phyloP scores from a whole-genome alignment of 1,140 invertebrate genomes.

The Druon quercuslanigerum region DNA sequence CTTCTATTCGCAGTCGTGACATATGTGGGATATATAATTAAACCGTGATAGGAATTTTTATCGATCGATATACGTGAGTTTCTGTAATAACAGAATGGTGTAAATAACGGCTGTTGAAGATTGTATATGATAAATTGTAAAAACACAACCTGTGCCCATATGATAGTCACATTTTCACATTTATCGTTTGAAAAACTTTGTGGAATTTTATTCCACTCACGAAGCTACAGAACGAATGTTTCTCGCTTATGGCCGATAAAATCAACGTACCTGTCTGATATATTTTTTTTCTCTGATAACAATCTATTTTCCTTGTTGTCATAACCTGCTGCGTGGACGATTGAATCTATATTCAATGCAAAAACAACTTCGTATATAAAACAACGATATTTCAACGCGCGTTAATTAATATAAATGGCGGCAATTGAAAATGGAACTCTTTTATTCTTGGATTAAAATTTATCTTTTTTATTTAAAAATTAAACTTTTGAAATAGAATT shows the following conservation, averaged over 20 bases:
- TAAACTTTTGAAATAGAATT: too few relatives aligned
- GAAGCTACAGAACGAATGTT: not conserved
- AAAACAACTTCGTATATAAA: too few relatives aligned
- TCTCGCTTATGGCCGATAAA: not conserved
- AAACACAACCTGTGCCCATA: not conserved
- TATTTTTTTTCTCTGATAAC: too few relatives aligned
- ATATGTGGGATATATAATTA: not conserved
- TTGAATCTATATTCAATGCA: too few relatives aligned
- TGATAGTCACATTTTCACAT: not conserved
- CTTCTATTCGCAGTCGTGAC: not conserved
- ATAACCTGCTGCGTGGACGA: too few relatives aligned
- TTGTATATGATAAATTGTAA: constrained; percentile 16
- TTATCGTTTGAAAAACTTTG: not conserved
- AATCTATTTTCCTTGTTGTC: too few relatives aligned
- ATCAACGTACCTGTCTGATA: not conserved
- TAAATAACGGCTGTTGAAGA: constrained; percentile 7
- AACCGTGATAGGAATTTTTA: not conserved
- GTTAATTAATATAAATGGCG: too few relatives aligned
- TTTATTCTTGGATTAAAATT: too few relatives aligned
- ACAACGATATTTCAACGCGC: too few relatives aligned
- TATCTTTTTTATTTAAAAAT: too few relatives aligned
- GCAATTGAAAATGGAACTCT: too few relatives aligned
- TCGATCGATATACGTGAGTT: not conserved
- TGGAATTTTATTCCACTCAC: not conserved
- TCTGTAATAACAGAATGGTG: not conserved